These are phyloP conservation scores for Lampris incognitus DNA, from an alignment of 2,113 vertebrate genomes.

Conservation along the genomic window DNA sequence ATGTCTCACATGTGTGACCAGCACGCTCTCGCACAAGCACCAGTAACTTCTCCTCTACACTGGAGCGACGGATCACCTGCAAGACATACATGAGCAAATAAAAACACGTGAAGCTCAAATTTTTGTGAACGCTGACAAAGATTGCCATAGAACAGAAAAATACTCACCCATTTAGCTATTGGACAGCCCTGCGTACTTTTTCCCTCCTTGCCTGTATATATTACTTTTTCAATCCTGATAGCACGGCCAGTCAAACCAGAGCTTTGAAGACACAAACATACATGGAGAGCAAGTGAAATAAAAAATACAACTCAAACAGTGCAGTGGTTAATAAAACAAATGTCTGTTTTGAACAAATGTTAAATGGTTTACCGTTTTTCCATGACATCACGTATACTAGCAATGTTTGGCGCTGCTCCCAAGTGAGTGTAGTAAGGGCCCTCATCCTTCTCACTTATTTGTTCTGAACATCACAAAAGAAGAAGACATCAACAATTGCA, in stretches of 20 bases:
- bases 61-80: conserved; percentile 92
- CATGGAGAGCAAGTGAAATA: conserved; percentile 11
- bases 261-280: conserved; percentile 76
- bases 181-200: conserved; percentile 98
- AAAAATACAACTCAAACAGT: neutral
- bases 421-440: conserved; percentile 99
- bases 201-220: conserved; percentile 98
- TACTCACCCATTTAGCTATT: conserved; percentile 98
- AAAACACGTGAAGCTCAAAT: neutral
- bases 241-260: conserved; percentile 91
- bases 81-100: conserved; percentile 20
- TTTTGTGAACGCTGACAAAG: no score
- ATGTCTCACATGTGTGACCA: conserved; percentile 89
- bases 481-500: conserved; percentile 27
- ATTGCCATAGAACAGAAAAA: neutral
- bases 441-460: conserved; percentile 99
- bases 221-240: conserved; percentile 95
- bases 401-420: conserved; percentile 93
- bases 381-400: conserved; percentile 93
- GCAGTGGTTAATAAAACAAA: neutral
- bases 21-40: conserved; percentile 92
- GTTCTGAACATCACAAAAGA: conserved; percentile 82
- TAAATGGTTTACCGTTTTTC: conserved; percentile 90
- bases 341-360: conserved; percentile 74
- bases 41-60: conserved; percentile 92